These are phyloP conservation scores for Steinernema feltiae DNA, from an alignment of 1,140 invertebrate genomes.

Conservation along the genomic window DNA sequence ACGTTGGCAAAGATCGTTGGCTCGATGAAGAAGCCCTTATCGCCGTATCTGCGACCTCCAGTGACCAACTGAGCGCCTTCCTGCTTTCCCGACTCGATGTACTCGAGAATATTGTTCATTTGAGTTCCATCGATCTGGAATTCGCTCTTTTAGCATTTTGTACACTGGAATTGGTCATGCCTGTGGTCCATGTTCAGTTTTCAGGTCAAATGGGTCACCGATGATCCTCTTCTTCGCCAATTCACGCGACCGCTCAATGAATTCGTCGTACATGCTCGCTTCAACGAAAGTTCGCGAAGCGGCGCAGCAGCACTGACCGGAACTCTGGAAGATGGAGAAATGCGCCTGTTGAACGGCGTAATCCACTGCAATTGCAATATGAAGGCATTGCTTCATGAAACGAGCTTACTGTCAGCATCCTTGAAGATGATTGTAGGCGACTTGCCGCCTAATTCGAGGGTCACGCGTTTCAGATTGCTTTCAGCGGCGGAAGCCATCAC, in stretches of 20 bases:
- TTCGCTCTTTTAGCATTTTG: background rate
- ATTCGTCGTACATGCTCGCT: conserved; percentile 76
- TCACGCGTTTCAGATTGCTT: conserved; percentile 75
- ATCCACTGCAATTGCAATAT: conserved; percentile 65
- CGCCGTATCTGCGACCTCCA: conserved; percentile 62
- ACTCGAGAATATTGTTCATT: conserved; percentile 71
- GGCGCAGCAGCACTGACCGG: conserved; percentile 81
- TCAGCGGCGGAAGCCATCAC: conserved; percentile 70
- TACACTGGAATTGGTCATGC: conserved; percentile 46
- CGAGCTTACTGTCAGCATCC: conserved; percentile 68
- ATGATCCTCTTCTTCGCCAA: conserved; percentile 69
- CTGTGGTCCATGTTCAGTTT: conserved; percentile 74
- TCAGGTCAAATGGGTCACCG: conserved; percentile 72
- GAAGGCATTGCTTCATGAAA: background rate
- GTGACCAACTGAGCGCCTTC: conserved; percentile 79
- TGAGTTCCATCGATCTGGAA: conserved; percentile 74
- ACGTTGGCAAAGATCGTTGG: conserved; percentile 94
- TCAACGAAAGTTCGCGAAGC: conserved; percentile 85
- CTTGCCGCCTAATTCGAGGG: conserved; percentile 81
- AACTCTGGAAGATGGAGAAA: conserved; percentile 72
- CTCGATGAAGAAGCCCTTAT: conserved; percentile 79
- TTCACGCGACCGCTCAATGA: conserved; percentile 70
- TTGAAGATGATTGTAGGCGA: conserved; percentile 77
- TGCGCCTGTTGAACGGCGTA: conserved; percentile 73
- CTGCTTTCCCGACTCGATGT: conserved; percentile 72